phyloP scores from a whole-genome alignment of 2,888 invertebrate species.

The Clivina fossor region DNA sequence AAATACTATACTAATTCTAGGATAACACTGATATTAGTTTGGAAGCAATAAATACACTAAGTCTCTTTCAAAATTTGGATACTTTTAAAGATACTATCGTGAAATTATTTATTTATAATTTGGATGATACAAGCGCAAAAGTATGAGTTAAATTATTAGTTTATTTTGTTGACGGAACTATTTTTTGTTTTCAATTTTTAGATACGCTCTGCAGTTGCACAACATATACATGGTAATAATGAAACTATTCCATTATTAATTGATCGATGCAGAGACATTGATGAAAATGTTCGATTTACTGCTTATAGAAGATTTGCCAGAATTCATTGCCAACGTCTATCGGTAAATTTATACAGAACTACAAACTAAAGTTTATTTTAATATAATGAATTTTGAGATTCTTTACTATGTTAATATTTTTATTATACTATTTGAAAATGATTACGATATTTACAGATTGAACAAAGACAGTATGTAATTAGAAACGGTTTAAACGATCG shows the following conservation, averaged over 20 bases:
- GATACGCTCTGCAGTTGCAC: constrained; percentile 12
- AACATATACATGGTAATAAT: neutral
- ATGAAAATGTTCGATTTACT: constrained; percentile 16
- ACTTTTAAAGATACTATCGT: constrained; percentile 1
- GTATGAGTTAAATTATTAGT: constrained; percentile 7
- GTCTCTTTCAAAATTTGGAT: constrained; percentile 7
- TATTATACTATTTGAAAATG: no score
- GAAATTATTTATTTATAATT: constrained; percentile 4
- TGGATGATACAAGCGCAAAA: constrained; percentile 4
- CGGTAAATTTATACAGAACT: no score
- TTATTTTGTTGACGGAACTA: constrained; percentile 5
- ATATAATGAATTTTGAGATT: no score
- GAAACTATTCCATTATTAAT: constrained; percentile 5
- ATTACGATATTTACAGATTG: constrained; percentile 12
- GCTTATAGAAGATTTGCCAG: constrained; percentile 14
- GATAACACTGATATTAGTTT: constrained; percentile 15
- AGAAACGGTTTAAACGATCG: constrained; percentile 22
- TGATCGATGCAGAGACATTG: constrained; percentile 13
- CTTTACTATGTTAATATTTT: no score
- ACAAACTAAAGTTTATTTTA: no score
- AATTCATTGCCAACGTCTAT: no score
- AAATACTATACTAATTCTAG: constrained; percentile 8
- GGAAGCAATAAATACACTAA: constrained; percentile 11
- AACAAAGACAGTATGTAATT: constrained; percentile 17
- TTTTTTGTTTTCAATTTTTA: neutral